Base-by-base conservation (phyloP, 2,113 vertebrate species). In the Podiceps cristatus region DNA sequence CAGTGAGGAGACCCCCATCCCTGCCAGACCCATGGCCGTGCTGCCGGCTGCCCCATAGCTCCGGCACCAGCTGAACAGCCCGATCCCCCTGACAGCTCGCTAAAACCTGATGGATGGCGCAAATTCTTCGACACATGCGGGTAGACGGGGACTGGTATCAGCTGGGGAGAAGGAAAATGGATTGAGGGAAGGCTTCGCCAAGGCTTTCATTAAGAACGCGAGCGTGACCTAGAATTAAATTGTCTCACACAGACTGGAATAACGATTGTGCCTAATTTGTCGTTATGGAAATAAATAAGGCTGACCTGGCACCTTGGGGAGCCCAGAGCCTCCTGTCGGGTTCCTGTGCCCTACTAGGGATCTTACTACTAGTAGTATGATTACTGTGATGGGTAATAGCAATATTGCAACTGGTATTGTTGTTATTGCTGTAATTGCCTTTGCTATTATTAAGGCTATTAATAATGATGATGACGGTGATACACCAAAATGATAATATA, bases 201-300 rank as follows among this genome's bases (percentile, higher is more conserved):
- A 96, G 91, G 96, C 96, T 96, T 94, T 97, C 96, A 94, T 96
- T 97, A 95, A 58, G 91, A 96, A 84, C 24, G 20, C n/a, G 47
- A 94, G 91, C 81, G 49, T 96, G 96, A 96, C 96, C 96, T 85
- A 93, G 96, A 96, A 97, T 96, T 93, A 97, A 95, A 96, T 94
- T 91, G 95, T 91, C 96, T 97, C 96, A 91, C 93, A 87, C 95
- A 90, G 96, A 27, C 93, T 87, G 87, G 89, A 96, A 94, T 96
- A 96, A 90, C 96, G 93, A 93, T 91, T 94, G 74, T 79, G 92
- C 92, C 87, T 96, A 89, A 96, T 96, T 96, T 91, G 77, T 96
- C 87, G 15, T 96, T 91, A 94, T 78, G 84, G 95, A 96, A 96
- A 95, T 96, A 95, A 96, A 94, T 96, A 95, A 97, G 90, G 95